Evolutionary conservation across 2,113 vertebrate genomes (phyloP), one percentile per base, ranked within the genome.

Genomic region (Eclectus roratus): DNA sequence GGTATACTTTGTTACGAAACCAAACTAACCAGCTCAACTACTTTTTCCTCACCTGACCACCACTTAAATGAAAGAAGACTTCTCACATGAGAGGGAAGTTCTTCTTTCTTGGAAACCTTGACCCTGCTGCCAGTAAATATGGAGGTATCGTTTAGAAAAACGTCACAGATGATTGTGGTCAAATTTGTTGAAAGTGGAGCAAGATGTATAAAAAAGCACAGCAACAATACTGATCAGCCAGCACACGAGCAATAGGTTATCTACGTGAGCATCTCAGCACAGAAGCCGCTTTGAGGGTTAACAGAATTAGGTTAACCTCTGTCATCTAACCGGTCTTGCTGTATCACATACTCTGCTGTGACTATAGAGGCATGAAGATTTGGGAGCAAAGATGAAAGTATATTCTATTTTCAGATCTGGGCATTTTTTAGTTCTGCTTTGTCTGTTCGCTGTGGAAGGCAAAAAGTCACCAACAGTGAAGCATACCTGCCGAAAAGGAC

Each of bases 241-340:
- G 78, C 91, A 71, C 84, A 89, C 13, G 25, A 96, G 96, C 94
- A 91, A 65, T 78, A 96, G 65, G 91, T 93, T 96, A 97, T 97
- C 96, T 95, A 68, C 16, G 17, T 63, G 65, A 88, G 65, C 81
- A 96, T 96, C 94, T 89, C 43, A 37, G 77, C 47, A 76, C 63
- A 94, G 91, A 93, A 91, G 86, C 20, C 28, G 52, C 53, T 92
- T 82, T 92, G 94, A 96, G 93, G 89, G 95, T 82, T 97, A 60
- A 94, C 81, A 82, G 92, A 97, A 97, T 94, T 98, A 97, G 96
- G 96, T 97, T 97, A 97, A 93, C 92, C 83, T 97, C 73, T 96
- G 43, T 86, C 70, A 78, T 95, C 95, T 96, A 91, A 96, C 80
- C 83, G 53, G 85, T 63, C 33, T 92, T 29, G 37, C 91, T 94